Conservation (phyloP, 2,797 vertebrate genomes). For the Buphagus erythrorhynchus region DNA sequence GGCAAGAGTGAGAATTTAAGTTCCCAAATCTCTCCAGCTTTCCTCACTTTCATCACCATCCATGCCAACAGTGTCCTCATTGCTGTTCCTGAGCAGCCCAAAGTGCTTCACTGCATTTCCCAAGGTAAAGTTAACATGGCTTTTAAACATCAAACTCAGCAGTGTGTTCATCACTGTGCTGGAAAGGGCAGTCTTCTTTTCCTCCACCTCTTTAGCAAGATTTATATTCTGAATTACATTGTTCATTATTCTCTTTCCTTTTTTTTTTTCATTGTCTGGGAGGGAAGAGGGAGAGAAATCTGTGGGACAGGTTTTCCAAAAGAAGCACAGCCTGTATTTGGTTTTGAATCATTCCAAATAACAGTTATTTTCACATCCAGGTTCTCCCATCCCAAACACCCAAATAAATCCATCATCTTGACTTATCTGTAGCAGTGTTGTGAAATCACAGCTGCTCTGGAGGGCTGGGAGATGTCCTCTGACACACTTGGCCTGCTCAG, state of each 20-base stretch:
- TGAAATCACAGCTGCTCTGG: not conserved
- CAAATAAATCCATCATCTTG: not conserved
- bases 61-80: not conserved
- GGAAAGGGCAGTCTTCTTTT: not conserved
- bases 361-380: not conserved
- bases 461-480: not conserved
- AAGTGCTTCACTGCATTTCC: not conserved
- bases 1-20: not conserved
- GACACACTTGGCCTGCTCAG: not conserved
- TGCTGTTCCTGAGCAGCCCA: not conserved
- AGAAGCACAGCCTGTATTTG: not conserved
- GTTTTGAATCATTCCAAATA: not conserved
- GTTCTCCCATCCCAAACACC: not conserved
- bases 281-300: not conserved
- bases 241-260: not conserved
- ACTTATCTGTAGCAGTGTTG: not conserved
- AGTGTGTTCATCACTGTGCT: not conserved
- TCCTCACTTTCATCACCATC: not conserved
- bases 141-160: not conserved
- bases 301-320: not conserved
- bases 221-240: not conserved
- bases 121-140: not conserved
- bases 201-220: not conserved
- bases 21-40: not conserved
- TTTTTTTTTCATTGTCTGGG: not conserved